Conservation (phyloP, 2,888 invertebrate species). For the Polydrusus pterygomalis region DNA sequence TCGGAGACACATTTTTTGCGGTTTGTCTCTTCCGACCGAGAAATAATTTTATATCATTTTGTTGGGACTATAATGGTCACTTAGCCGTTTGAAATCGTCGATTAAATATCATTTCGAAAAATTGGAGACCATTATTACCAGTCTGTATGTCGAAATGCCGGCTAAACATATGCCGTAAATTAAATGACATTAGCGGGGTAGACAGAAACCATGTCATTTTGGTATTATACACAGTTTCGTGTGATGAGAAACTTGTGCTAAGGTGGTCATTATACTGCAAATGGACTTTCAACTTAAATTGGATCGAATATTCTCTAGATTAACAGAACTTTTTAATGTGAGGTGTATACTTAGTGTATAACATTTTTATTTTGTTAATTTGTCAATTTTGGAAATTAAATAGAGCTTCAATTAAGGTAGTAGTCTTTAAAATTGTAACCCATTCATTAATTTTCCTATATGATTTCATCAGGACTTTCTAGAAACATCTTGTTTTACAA, state of each 20-base stretch:
- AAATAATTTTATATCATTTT: constrained; percentile 66
- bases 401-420: too few species aligned
- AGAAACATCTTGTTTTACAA: too few species aligned
- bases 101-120: constrained; percentile 58
- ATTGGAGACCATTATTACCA: constrained; percentile 47
- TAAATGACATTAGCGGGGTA: constrained; percentile 67
- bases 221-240: constrained; percentile 56
- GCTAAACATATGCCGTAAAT: constrained; percentile 68
- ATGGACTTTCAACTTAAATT: constrained; percentile 34
- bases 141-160: constrained; percentile 50
- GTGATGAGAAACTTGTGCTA: constrained; percentile 45
- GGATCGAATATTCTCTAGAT: constrained; percentile 22
- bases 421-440: too few species aligned
- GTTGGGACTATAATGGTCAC: constrained; percentile 62
- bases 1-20: constrained; percentile 64
- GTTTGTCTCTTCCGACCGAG: constrained; percentile 57
- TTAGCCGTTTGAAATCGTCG: constrained; percentile 56
- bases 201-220: constrained; percentile 65
- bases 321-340: constrained; percentile 8
- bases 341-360: background rate
- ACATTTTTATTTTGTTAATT: background rate
- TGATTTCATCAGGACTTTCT: too few species aligned
- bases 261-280: constrained; percentile 37
- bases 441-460: too few species aligned
- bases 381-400: too few species aligned